Evolutionary conservation across 2,888 invertebrate genomes (phyloP).

Genomic region (Drepanosiphum platanoidis): DNA sequence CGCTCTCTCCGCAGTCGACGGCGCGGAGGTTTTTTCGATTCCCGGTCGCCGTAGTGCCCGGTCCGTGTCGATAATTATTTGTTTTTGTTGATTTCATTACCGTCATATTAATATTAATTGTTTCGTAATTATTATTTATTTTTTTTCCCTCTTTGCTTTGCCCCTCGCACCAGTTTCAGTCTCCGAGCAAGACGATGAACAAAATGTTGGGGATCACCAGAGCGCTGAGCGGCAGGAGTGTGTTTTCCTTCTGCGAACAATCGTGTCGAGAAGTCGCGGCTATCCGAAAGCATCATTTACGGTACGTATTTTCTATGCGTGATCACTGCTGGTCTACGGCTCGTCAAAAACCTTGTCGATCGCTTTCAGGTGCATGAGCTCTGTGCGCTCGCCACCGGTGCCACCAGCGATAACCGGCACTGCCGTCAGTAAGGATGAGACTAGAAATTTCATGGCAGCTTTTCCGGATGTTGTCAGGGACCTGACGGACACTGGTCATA

Average conservation of each 20-base stretch:
- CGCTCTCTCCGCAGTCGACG: neutral
- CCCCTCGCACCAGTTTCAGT: neutral
- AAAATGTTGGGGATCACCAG: conserved; percentile 15
- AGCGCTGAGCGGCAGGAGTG: neutral
- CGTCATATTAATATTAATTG: neutral
- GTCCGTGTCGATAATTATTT: no score
- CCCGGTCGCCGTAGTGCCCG: no score
- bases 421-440: conserved; percentile 80
- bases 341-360: no score
- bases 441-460: conserved; percentile 85
- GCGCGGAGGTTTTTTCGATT: neutral
- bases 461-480: conserved; percentile 89
- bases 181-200: neutral
- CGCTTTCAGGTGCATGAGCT: conserved; percentile 14
- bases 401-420: conserved; percentile 70
- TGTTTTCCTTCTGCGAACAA: neutral
- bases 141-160: neutral
- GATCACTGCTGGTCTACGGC: neutral
- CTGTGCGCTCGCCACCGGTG: conserved; percentile 36
- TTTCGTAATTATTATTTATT: neutral
- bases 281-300: neutral
- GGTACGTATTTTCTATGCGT: conserved; percentile 13
- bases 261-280: no score
- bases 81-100: no score
- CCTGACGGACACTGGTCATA: conserved; percentile 80